Base-by-base conservation (phyloP, 1,140 invertebrate species). In the Goniozus legneri region DNA sequence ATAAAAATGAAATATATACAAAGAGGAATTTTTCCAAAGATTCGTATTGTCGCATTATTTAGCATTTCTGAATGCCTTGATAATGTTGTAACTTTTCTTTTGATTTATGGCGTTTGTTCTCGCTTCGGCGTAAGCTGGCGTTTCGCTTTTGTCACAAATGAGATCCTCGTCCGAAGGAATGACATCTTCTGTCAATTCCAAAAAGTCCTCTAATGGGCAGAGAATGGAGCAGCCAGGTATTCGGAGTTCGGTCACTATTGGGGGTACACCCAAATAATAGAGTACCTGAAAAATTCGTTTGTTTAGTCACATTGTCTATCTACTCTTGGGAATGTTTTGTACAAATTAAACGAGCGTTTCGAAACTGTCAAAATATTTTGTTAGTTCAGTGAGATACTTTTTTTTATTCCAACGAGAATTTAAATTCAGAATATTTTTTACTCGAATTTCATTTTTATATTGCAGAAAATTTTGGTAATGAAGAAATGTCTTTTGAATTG, bases 141-240 rank as follows among this genome's bases (percentile, higher is more conserved):
- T 33, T 0, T 35, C 3, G 0, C 39, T 18, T 13, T 59, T 59
- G 1, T 59, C 22, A 14, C 64, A 66, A 15, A 46, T n/a, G 14
- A 65, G 3, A 8, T 66, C 62, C 0, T 54, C 32, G 4, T 62
- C 46, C 0, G 47, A 39, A 0, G 64, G 60, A 8, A 54, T 53
- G 0, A 63, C 16, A 4, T 57, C n/a, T 8, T 34, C 22, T 6
- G 34, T 48, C 6, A 65, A 10, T 10, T 41, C 3, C 0, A 52
- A 20, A 7, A 54, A 65, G 1, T 47, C 40, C 1, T 75, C 58
- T 31, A 85, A 53, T 2, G 80, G 79, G 53, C 84, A 85, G 31
- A 78, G 65, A 15, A 59, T 53, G 1, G 75, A 67, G 62, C 84
- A 85, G 10, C 79, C 80, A n/a, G 81, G 82, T 14, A 85, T 60